Conservation (phyloP, 2,888 invertebrate genomes). For the Caenorhabditis sp. region DNA sequence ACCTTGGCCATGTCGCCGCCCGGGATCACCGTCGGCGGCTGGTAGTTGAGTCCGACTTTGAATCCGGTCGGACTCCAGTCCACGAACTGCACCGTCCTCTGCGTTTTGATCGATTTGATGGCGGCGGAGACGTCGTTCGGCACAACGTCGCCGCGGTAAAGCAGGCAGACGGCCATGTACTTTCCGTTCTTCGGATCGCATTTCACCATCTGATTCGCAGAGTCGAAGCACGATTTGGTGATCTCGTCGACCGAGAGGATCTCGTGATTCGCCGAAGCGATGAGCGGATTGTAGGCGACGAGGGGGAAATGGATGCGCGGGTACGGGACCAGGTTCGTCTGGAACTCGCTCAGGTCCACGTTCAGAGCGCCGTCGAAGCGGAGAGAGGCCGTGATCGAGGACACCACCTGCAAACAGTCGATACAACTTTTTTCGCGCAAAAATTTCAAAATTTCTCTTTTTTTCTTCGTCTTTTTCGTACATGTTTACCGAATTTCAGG, state of each 20-base stretch:
- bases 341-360: slow-evolving; percentile 89
- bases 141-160: slow-evolving; percentile 88
- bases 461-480: no score
- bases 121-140: slow-evolving; percentile 94
- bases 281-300: slow-evolving; percentile 81
- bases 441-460: not conserved
- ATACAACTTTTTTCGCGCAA: not conserved
- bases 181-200: slow-evolving; percentile 85
- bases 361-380: slow-evolving; percentile 91
- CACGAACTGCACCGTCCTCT: slow-evolving; percentile 87
- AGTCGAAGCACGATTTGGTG: slow-evolving; percentile 91
- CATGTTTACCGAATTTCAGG: no score
- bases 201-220: slow-evolving; percentile 91
- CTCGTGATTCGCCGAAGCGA: slow-evolving; percentile 68
- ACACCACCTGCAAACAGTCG: slow-evolving; percentile 84
- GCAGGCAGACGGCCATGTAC: slow-evolving; percentile 81
- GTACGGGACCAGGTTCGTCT: slow-evolving; percentile 84
- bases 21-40: slow-evolving; percentile 88
- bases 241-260: slow-evolving; percentile 83
- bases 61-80: slow-evolving; percentile 83
- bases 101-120: slow-evolving; percentile 94
- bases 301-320: slow-evolving; percentile 92
- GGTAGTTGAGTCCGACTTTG: slow-evolving; percentile 81
- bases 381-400: slow-evolving; percentile 91
- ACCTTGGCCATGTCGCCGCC: slow-evolving; percentile 88